phyloP scores from a whole-genome alignment of 2,113 vertebrate species.

The Takifugu bimaculatus region DNA sequence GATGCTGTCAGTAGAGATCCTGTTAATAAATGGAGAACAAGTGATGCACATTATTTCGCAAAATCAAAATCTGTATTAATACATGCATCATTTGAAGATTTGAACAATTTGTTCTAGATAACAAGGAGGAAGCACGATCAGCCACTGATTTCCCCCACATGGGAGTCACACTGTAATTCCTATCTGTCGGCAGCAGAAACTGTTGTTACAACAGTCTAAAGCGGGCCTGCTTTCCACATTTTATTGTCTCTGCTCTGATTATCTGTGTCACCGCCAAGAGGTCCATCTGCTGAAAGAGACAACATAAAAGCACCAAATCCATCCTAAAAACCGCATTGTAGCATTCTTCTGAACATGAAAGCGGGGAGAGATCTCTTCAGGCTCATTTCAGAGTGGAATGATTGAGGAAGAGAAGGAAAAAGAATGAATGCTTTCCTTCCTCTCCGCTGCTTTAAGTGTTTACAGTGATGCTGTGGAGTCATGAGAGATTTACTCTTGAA shows the following conservation, averaged over 20 bases:
- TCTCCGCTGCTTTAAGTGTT: not conserved
- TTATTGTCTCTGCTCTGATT: slow-evolving; percentile 44
- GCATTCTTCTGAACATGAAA: slow-evolving; percentile 11
- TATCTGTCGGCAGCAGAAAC: too few relatives aligned
- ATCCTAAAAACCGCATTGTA: slow-evolving; percentile 13
- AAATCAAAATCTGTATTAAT: too few relatives aligned
- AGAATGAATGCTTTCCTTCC: slow-evolving; percentile 3
- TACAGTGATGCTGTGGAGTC: not conserved
- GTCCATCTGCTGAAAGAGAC: slow-evolving; percentile 33
- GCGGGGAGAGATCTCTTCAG: not conserved
- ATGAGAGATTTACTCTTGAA: too few relatives aligned
- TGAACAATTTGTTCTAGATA: too few relatives aligned
- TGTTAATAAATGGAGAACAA: too few relatives aligned
- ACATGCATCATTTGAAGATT: too few relatives aligned
- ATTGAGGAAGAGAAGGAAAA: slow-evolving; percentile 1
- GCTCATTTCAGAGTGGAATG: slow-evolving; percentile 22
- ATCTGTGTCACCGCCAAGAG: slow-evolving; percentile 26
- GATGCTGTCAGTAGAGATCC: too few relatives aligned
- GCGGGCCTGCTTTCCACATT: not conserved
- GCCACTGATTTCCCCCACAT: too few relatives aligned
- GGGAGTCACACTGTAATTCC: too few relatives aligned
- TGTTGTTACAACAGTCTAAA: too few relatives aligned
- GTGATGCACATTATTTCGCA: too few relatives aligned
- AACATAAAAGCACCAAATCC: not conserved
- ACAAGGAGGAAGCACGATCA: too few relatives aligned